phyloP scores from a whole-genome alignment of 2,888 invertebrate genomes.

The Scaptomyza caliginosa region DNA sequence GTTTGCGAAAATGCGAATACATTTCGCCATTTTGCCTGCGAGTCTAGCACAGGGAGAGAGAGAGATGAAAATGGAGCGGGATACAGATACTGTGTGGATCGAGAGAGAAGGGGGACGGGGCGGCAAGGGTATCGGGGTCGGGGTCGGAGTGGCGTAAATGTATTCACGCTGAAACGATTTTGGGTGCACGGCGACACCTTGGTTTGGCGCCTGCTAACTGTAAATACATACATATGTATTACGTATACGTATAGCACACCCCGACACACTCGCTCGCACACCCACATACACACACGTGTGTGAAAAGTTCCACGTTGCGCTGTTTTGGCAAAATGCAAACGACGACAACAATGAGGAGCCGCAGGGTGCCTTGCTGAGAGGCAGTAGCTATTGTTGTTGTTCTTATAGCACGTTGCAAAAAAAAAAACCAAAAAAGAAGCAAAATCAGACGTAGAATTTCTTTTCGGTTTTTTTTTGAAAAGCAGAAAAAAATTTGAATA shows the following conservation, averaged over 20 bases:
- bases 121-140: neutral
- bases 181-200: slow-evolving; percentile 78
- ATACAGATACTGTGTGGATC: slow-evolving; percentile 15
- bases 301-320: slow-evolving; percentile 75
- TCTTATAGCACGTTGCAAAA: slow-evolving; percentile 10
- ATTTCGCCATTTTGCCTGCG: slow-evolving; percentile 64
- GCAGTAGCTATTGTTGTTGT: slow-evolving; percentile 4
- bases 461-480: neutral
- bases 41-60: neutral
- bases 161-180: slow-evolving; percentile 78
- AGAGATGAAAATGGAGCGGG: neutral
- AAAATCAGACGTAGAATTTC: slow-evolving; percentile 67
- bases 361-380: neutral
- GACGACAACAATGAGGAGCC: slow-evolving; percentile 42
- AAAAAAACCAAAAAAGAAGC: slow-evolving; percentile 8
- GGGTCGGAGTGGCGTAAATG: slow-evolving; percentile 61
- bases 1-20: slow-evolving; percentile 80
- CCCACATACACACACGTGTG: slow-evolving; percentile 39
- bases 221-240: slow-evolving; percentile 73
- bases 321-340: slow-evolving; percentile 78
- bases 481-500: slow-evolving; percentile 66
- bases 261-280: neutral
- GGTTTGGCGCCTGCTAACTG: slow-evolving; percentile 78
- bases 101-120: neutral
- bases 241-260: slow-evolving; percentile 14